phyloP scores from a whole-genome alignment of 2,797 vertebrate genomes.

The Etheostoma nigrum region DNA sequence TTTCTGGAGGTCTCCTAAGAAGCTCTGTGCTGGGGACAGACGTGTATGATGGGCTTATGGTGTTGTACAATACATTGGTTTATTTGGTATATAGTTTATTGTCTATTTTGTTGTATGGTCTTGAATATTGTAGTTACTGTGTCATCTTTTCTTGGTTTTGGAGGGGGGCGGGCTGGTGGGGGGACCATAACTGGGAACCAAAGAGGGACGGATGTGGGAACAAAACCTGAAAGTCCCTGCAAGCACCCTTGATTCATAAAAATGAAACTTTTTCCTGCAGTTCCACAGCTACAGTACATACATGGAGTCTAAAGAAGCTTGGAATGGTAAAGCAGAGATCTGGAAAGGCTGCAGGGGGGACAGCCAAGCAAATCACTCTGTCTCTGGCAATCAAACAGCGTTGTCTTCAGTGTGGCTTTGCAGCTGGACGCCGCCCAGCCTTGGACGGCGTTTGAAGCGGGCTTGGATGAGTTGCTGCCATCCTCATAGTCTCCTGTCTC shows the following conservation, averaged over 20 bases:
- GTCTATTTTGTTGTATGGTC: no score
- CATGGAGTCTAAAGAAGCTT: slow-evolving; percentile 6
- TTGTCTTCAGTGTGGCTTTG: slow-evolving; percentile 50
- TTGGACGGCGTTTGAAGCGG: slow-evolving; percentile 11
- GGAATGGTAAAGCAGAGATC: slow-evolving; percentile 24
- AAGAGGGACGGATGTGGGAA: slow-evolving; percentile 7
- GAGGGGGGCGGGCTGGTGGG: no score
- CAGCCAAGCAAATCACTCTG: slow-evolving; percentile 59
- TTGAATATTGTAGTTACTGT: no score
- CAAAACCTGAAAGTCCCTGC: background rate
- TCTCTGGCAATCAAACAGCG: slow-evolving; percentile 54
- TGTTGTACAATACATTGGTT: no score
- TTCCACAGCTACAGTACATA: background rate
- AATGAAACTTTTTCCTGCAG: background rate
- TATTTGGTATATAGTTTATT: no score
- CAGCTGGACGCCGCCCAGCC: slow-evolving; percentile 16
- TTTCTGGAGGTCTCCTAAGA: no score
- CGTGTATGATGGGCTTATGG: no score
- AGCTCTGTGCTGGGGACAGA: no score
- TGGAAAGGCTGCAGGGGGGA: slow-evolving; percentile 36
- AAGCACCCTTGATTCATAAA: background rate
- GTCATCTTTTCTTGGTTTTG: no score
- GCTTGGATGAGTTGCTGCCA: slow-evolving; percentile 16
- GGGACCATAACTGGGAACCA: background rate
- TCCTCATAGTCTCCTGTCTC: slow-evolving; percentile 25